A percentile compares a stretch with the other conserved stretches of the same genome.
Conservation (phyloP, 2,888 invertebrate genomes). For the Sepiola atlantica region DNA sequence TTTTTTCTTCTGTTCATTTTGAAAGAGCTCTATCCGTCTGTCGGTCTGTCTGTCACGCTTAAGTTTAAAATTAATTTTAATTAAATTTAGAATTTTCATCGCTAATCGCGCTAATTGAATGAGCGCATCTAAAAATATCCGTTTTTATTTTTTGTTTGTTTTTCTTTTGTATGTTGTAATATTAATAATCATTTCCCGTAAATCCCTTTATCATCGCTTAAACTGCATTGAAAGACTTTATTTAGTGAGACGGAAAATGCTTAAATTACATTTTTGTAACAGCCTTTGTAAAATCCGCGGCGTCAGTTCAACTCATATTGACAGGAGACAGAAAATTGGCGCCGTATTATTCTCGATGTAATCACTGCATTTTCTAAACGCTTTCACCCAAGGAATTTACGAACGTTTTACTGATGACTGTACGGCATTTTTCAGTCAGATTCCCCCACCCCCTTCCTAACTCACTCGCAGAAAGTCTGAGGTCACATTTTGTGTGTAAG, state of each 20-base stretch:
- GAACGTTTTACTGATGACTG: background rate
- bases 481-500: too few relatives aligned
- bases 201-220: background rate
- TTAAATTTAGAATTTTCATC: too few relatives aligned
- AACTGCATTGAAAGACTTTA: conserved; percentile 1
- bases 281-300: background rate
- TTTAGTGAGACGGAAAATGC: conserved; percentile 7
- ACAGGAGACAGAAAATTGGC: background rate
- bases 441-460: too few relatives aligned
- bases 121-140: background rate
- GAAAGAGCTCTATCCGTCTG: too few relatives aligned
- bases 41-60: too few relatives aligned
- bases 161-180: background rate
- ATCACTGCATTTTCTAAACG: background rate
- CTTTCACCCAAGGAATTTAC: background rate
- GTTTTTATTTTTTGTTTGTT: background rate
- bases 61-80: too few relatives aligned
- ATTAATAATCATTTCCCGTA: background rate
- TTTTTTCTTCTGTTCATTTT: too few relatives aligned
- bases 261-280: conserved; percentile 5
- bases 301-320: background rate
- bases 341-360: background rate
- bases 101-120: too few relatives aligned
- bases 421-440: background rate
- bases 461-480: too few relatives aligned